Evolutionary conservation across 2,113 vertebrate species (phyloP).

Genomic region (Coryphaenoides rupestris): DNA sequence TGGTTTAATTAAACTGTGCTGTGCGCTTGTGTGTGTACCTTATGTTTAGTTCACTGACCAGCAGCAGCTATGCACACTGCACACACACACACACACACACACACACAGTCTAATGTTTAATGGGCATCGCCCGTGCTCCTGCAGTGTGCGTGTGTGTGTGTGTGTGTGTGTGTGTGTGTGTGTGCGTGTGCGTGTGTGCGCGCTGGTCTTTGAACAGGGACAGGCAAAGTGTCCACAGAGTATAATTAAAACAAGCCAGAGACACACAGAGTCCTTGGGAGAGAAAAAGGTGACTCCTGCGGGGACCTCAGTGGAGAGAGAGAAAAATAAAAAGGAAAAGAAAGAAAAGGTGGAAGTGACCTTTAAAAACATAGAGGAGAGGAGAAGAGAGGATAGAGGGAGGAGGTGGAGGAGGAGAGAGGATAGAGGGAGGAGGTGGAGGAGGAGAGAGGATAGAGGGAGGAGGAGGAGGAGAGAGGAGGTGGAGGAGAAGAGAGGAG

Average conservation of each 20-base stretch:
- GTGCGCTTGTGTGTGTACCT: too few species aligned
- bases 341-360: constrained; percentile 41
- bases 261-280: constrained; percentile 61
- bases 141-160: constrained; percentile 1
- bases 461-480: constrained; percentile 1
- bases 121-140: background rate
- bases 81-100: too few species aligned
- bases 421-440: constrained; percentile 28
- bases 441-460: background rate
- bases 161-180: constrained; percentile 13
- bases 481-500: background rate
- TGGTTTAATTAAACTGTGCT: too few species aligned
- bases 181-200: background rate
- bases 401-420: background rate
- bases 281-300: background rate
- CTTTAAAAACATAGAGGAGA: constrained; percentile 45
- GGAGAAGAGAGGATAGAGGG: background rate
- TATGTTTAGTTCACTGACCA: too few species aligned
- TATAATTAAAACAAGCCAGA: constrained; percentile 67
- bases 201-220: constrained; percentile 38
- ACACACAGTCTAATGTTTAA: too few species aligned
- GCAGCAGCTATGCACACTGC: too few species aligned
- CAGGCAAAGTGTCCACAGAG: constrained; percentile 50
- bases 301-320: background rate
- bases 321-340: constrained; percentile 10